These are phyloP conservation scores for Epinephelus malabaricus DNA, from an alignment of 2,797 vertebrate species.

Conservation along the genomic window DNA sequence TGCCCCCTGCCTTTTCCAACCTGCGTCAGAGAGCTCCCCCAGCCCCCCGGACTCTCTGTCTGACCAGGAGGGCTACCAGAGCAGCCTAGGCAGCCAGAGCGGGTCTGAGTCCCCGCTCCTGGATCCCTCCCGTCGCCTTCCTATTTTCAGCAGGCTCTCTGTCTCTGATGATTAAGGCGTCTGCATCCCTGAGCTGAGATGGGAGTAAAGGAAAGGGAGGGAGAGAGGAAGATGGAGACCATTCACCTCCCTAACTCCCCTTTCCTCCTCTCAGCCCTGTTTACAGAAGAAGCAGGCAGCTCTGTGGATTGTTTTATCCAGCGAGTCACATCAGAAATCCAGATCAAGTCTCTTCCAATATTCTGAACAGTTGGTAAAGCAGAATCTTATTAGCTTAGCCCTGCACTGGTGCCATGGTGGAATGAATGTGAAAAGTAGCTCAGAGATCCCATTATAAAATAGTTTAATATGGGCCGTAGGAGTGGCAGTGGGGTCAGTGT, in stretches of 20 bases:
- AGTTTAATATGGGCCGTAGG: conserved; percentile 16
- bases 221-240: conserved; percentile 9
- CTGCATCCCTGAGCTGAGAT: conserved; percentile 7
- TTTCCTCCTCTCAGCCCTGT: conserved; percentile 39
- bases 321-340: conserved; percentile 45
- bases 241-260: conserved; percentile 11
- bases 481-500: background rate
- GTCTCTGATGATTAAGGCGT: conserved; percentile 88
- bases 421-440: conserved; percentile 28
- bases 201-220: background rate
- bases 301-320: conserved; percentile 59
- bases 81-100: conserved; percentile 91
- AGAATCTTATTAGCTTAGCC: background rate
- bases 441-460: conserved; percentile 5
- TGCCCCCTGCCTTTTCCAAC: conserved; percentile 85
- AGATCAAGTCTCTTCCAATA: conserved; percentile 27
- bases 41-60: conserved; percentile 91
- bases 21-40: conserved; percentile 88
- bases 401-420: conserved; percentile 28
- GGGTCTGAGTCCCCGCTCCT: conserved; percentile 91
- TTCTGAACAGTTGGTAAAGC: conserved; percentile 21
- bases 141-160: conserved; percentile 95
- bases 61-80: conserved; percentile 92
- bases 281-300: conserved; percentile 60
- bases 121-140: conserved; percentile 91